Conservation (phyloP, 2,113 vertebrate species). For the Gobius niger region DNA sequence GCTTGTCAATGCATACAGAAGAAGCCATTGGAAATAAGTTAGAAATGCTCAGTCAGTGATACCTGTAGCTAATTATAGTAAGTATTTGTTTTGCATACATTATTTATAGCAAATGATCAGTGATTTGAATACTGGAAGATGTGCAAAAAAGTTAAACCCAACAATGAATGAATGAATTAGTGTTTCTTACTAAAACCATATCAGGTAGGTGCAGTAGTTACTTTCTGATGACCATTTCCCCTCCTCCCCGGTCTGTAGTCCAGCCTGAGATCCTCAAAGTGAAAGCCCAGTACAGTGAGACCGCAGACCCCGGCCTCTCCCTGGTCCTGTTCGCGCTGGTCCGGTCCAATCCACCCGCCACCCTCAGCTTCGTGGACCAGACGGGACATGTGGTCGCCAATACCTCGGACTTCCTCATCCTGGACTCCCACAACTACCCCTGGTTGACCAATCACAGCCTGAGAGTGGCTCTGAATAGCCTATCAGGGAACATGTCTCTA, state of each 20-base stretch:
- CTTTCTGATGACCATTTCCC: not conserved
- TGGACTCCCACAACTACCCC: slow-evolving; percentile 78
- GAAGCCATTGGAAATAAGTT: too few relatives aligned
- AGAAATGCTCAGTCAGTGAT: too few relatives aligned
- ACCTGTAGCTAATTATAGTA: too few relatives aligned
- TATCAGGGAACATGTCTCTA: slow-evolving; percentile 78
- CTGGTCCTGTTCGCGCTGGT: slow-evolving; percentile 86
- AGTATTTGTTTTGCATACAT: too few relatives aligned
- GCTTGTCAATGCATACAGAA: not conserved
- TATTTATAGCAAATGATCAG: too few relatives aligned
- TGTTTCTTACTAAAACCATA: not conserved
- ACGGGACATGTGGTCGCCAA: slow-evolving; percentile 79
- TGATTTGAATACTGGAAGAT: too few relatives aligned
- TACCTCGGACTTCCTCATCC: slow-evolving; percentile 80
- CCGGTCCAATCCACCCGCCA: slow-evolving; percentile 83
- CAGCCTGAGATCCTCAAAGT: slow-evolving; percentile 84
- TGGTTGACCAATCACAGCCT: slow-evolving; percentile 86
- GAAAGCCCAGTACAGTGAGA: slow-evolving; percentile 77
- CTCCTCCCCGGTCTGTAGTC: slow-evolving; percentile 68
- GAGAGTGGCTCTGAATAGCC: slow-evolving; percentile 74
- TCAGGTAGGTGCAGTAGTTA: too few relatives aligned
- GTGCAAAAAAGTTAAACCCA: too few relatives aligned
- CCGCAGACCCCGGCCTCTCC: slow-evolving; percentile 75
- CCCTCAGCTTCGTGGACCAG: slow-evolving; percentile 83
- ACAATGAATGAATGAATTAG: not conserved